Conservation (phyloP, 2,888 invertebrate genomes). For the Chymomyza procnemis region DNA sequence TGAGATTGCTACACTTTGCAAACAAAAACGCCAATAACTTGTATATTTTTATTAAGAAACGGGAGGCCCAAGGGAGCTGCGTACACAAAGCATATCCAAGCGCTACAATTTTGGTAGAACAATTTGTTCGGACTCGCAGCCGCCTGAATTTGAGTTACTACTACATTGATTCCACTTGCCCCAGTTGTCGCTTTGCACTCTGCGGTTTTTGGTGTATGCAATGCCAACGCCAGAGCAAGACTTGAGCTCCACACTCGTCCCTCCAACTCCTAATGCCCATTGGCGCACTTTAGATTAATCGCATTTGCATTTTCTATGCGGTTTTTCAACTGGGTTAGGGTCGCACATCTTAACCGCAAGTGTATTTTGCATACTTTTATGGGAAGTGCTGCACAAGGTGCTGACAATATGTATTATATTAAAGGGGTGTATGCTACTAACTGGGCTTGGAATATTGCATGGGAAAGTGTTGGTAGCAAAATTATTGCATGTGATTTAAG, state of each 20-base stretch:
- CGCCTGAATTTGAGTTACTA: conserved; percentile 20
- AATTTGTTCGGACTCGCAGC: not conserved
- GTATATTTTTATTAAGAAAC: conserved; percentile 15
- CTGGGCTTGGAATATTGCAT: not conserved
- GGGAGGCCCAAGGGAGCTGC: not conserved
- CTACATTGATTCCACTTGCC: conserved; percentile 6
- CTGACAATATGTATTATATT: not conserved
- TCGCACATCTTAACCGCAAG: conserved; percentile 7
- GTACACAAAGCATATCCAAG: not conserved
- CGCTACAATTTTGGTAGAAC: not conserved
- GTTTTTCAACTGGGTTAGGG: not conserved
- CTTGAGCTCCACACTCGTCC: not conserved
- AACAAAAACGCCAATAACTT: conserved; percentile 19
- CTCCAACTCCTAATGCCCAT: not conserved
- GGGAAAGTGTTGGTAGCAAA: not conserved
- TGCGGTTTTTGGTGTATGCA: conserved; percentile 35
- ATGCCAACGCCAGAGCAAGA: conserved; percentile 1
- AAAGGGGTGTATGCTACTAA: not conserved
- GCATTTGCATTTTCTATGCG: conserved; percentile 18
- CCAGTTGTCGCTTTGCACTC: conserved; percentile 14
- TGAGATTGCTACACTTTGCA: conserved; percentile 57
- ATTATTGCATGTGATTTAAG: not conserved
- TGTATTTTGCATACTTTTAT: conserved; percentile 19
- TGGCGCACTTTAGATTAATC: conserved; percentile 27
- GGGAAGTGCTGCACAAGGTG: not conserved